Conservation (phyloP, 1,140 invertebrate genomes). For the Telenomus remus region DNA sequence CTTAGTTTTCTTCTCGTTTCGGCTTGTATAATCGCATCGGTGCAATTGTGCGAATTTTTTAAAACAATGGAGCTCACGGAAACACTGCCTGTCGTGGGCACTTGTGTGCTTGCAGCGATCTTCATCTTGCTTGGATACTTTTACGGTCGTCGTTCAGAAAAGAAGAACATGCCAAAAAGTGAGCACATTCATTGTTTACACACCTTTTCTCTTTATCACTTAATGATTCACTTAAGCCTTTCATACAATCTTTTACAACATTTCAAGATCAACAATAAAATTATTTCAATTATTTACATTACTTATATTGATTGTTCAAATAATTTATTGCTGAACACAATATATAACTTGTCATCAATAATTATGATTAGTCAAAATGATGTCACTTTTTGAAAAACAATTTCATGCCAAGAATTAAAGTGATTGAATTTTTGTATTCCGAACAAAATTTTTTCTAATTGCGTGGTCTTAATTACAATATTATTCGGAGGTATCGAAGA, state of each 20-base stretch:
- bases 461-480: background rate
- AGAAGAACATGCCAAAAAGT: conserved; percentile 18
- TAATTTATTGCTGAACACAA: no score
- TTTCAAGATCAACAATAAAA: no score
- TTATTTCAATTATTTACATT: no score
- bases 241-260: no score
- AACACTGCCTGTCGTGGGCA: conserved; percentile 15
- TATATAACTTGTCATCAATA: no score
- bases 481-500: no score
- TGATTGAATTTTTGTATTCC: no score
- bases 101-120: conserved; percentile 7
- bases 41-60: background rate
- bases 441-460: no score
- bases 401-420: no score
- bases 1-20: background rate
- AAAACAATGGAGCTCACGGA: conserved; percentile 31
- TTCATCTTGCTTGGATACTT: conserved; percentile 28
- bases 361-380: no score
- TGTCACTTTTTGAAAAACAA: no score
- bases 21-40: background rate
- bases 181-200: conserved; percentile 2
- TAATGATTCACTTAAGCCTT: background rate
- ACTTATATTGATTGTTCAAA: no score
- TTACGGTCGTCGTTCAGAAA: conserved; percentile 13
- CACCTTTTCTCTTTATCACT: background rate